Conservation (phyloP, 2,888 invertebrate genomes). For the Octonoba sinensis region DNA sequence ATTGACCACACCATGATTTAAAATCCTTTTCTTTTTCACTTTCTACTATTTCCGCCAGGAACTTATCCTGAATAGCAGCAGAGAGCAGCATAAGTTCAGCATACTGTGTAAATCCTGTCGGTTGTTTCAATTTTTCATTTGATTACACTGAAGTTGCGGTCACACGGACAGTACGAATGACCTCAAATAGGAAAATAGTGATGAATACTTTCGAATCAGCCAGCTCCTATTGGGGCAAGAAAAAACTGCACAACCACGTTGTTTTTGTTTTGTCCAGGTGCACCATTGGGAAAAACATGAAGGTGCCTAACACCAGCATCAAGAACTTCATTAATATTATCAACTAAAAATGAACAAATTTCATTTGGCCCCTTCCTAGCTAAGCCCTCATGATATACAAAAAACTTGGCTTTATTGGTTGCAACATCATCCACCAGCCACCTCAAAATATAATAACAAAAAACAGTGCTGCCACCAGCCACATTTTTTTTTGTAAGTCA, state of each 20-base stretch:
- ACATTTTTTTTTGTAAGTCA: too few relatives aligned
- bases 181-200: conserved; percentile 7
- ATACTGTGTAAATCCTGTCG: too few relatives aligned
- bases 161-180: conserved; percentile 9
- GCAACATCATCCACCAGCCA: too few relatives aligned
- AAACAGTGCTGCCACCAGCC: too few relatives aligned
- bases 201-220: conserved; percentile 3
- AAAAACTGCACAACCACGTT: conserved; percentile 7
- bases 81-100: conserved; percentile 10
- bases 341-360: conserved; percentile 11
- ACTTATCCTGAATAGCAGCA: conserved; percentile 8
- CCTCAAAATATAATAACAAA: too few relatives aligned
- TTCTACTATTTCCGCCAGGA: conserved; percentile 2
- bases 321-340: conserved; percentile 7
- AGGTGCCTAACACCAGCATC: conserved; percentile 7
- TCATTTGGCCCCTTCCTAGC: too few relatives aligned
- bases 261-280: conserved; percentile 11
- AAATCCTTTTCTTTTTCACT: conserved; percentile 11
- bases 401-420: too few relatives aligned
- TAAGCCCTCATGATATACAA: conserved; percentile 1
- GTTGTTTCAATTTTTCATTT: too few relatives aligned
- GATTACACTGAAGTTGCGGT: conserved; percentile 7
- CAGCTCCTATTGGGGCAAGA: conserved; percentile 4
- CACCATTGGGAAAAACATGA: conserved; percentile 4
- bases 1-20: too few relatives aligned